A percentile compares a stretch with the other conserved stretches of the same genome.
Conservation (phyloP, 1,140 invertebrate genomes). For the Anthonomus grandis region DNA sequence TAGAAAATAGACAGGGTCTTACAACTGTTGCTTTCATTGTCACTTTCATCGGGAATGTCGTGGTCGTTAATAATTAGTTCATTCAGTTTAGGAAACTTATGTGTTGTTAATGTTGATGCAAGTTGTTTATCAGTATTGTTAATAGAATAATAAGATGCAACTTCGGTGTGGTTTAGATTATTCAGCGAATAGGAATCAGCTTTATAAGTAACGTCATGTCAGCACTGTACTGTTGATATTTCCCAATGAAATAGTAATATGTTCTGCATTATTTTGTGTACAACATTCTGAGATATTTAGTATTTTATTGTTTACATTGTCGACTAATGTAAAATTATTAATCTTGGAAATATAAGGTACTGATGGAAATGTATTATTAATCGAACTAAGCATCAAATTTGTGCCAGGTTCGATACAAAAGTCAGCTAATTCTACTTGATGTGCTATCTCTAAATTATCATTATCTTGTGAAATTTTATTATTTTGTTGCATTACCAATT, state of each 20-base stretch:
- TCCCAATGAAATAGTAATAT: not conserved
- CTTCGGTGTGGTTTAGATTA: no score
- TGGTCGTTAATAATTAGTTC: no score
- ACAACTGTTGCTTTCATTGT: slow-evolving; percentile 3
- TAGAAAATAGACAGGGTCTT: no score
- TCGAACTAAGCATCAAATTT: not conserved
- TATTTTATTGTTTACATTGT: not conserved
- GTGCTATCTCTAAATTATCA: not conserved
- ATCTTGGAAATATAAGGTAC: not conserved
- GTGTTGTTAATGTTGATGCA: no score
- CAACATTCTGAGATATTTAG: not conserved
- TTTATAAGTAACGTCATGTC: slow-evolving; percentile 5
- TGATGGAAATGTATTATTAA: not conserved
- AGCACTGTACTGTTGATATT: slow-evolving; percentile 1
- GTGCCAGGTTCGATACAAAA: not conserved
- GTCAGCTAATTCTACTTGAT: not conserved
- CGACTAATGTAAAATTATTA: not conserved
- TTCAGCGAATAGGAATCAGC: no score
- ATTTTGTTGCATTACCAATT: no score
- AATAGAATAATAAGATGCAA: no score
- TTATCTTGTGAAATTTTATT: not conserved
- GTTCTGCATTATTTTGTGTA: not conserved
- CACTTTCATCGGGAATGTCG: no score
- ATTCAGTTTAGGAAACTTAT: no score
- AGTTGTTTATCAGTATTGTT: no score